These are phyloP conservation scores for Caenorhabditis panamensis DNA, from an alignment of 2,888 invertebrate genomes.

Conservation along the genomic window DNA sequence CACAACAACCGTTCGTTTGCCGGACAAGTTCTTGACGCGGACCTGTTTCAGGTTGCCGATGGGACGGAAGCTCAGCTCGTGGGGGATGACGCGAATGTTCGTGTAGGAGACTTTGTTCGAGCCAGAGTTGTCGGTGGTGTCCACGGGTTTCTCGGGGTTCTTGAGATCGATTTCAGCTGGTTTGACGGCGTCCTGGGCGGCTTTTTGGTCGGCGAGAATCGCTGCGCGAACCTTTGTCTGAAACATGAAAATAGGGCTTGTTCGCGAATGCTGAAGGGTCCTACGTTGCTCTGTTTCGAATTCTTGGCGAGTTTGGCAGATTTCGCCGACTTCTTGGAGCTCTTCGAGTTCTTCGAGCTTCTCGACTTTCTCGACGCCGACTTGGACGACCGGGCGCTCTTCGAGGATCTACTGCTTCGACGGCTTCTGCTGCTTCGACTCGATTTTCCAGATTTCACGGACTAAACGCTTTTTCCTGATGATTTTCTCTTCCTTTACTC, in stretches of 20 bases:
- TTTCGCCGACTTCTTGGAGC: too few relatives aligned
- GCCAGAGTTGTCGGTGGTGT: not conserved
- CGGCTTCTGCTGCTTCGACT: too few relatives aligned
- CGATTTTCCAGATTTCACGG: conserved; percentile 29
- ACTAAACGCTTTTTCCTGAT: too few relatives aligned
- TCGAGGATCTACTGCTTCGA: conserved; percentile 1
- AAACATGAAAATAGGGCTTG: too few relatives aligned
- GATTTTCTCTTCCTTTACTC: too few relatives aligned
- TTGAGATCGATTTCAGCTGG: not conserved
- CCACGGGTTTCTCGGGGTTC: not conserved
- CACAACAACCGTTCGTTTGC: conserved; percentile 44
- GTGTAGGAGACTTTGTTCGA: conserved; percentile 28
- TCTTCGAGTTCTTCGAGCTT: too few relatives aligned
- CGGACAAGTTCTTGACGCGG: conserved; percentile 45
- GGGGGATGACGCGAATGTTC: conserved; percentile 55
- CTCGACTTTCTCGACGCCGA: too few relatives aligned
- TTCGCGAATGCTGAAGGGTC: too few relatives aligned
- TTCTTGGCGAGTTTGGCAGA: too few relatives aligned
- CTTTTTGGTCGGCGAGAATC: conserved; percentile 45
- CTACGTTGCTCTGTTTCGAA: too few relatives aligned
- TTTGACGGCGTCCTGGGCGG: conserved; percentile 30
- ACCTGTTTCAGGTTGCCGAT: conserved; percentile 52
- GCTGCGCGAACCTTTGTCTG: conserved; percentile 49
- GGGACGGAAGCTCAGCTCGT: conserved; percentile 47
- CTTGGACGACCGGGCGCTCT: too few relatives aligned